Evolutionary conservation across 35 echinoderm and acorn worm species (phyloP).

Genomic region (Lytechinus pictus): DNA sequence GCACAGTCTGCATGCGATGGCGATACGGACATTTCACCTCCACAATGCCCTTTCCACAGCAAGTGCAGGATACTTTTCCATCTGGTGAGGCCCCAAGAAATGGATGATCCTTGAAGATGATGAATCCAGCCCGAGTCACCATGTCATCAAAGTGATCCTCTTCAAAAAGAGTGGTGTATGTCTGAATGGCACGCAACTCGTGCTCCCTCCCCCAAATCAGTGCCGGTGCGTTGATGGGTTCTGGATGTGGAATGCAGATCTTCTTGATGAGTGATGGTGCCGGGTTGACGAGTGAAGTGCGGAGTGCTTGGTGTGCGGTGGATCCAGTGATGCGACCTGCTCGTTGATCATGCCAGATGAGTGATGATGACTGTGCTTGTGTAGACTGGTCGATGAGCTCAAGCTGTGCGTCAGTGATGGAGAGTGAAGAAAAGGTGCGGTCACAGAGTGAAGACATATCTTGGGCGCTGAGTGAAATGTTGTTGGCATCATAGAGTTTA

Average conservation of each 20-base stretch:
- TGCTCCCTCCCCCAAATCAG: constrained; percentile 61
- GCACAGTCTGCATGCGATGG: not conserved
- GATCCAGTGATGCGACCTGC: constrained; percentile 52
- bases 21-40: not conserved
- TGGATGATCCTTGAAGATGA: no score
- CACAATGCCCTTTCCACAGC: no score
- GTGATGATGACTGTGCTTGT: constrained; percentile 48
- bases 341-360: constrained; percentile 56
- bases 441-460: constrained; percentile 44
- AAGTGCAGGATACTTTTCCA: no score
- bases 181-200: constrained; percentile 17
- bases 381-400: constrained; percentile 39
- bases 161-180: not conserved
- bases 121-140: no score
- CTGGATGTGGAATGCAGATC: constrained; percentile 48
- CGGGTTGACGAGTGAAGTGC: constrained; percentile 36
- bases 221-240: constrained; percentile 37
- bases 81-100: no score
- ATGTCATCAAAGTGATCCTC: no score
- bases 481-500: constrained; percentile 33
- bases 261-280: constrained; percentile 52
- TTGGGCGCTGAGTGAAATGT: constrained; percentile 11
- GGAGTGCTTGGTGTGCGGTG: constrained; percentile 43
- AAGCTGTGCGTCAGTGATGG: constrained; percentile 38
- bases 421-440: constrained; percentile 37